These are phyloP conservation scores for Andrena hattorfiana DNA, from an alignment of 2,888 invertebrate genomes.

Conservation along the genomic window DNA sequence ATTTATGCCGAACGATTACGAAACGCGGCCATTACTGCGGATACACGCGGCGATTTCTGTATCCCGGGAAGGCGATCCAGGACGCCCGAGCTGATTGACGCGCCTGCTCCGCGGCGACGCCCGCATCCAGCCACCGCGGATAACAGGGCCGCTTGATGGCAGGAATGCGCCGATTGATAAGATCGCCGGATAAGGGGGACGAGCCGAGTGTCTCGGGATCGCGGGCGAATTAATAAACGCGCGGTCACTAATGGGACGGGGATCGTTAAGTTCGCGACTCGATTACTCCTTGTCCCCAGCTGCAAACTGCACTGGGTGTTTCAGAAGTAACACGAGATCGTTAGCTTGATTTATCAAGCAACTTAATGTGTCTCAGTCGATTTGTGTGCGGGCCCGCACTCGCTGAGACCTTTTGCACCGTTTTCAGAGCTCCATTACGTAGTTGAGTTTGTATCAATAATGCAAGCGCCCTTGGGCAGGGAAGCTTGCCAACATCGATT, in stretches of 20 bases:
- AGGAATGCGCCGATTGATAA: constrained; percentile 19
- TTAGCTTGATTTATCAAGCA: neutral
- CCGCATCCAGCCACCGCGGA: neutral
- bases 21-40: constrained; percentile 21
- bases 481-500: no score
- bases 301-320: neutral
- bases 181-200: constrained; percentile 12
- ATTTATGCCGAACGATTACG: constrained; percentile 47
- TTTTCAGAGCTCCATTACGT: no score
- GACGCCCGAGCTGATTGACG: neutral
- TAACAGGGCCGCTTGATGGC: neutral
- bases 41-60: constrained; percentile 18
- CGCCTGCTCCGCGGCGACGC: neutral
- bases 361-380: neutral
- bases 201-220: neutral
- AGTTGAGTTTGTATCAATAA: no score
- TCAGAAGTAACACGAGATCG: constrained; percentile 1
- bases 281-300: neutral
- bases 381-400: no score
- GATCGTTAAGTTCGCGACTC: neutral
- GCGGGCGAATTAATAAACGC: constrained; percentile 27
- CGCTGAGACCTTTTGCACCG: no score
- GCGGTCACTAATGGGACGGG: constrained; percentile 25
- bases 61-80: constrained; percentile 4
- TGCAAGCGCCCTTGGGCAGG: no score